Base-by-base conservation (phyloP, 2,888 invertebrate species). In the Pterostichus madidus region DNA sequence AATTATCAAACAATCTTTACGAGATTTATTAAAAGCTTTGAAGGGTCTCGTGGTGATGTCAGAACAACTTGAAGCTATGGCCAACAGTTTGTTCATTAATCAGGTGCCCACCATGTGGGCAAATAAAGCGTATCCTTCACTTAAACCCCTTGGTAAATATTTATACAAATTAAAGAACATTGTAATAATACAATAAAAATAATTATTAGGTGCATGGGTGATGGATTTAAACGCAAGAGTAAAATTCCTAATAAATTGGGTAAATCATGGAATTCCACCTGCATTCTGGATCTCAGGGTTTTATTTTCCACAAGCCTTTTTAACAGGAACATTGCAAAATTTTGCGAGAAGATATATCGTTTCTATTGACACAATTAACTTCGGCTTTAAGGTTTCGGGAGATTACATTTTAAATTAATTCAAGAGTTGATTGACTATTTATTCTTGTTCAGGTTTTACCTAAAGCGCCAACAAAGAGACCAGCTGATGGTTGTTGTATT, bases 201-300 rank as follows among this genome's bases (percentile, higher is more conserved):
- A 4, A 15, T 6, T 8, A 75, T 75, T 86, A 94, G 94, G 93
- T 71, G 92, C 94, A 0, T 94, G 94, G 94, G 93, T 94, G 7
- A 90, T 91, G 52, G 94, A 95, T 87, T 89, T 94, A 59, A 91
- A 91, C 56, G 91, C 91, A 46, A 92, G 96, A 84, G 92, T 95
- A 32, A 89, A 89, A 59, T 94, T 94, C 89, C 92, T 94, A 88
- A 89, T 90, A 68, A 89, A 90, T 52, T 96, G 96, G 96, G 92
- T 92, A 6, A 90, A 92, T 13, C 81, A 88, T 0, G 95, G 95
- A 7, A 94, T 95, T 84, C 96, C 96, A 0, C 89, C 92, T 39
- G 92, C 93, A 75, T 96, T 96, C 90, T 96, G 96, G 96, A 94
- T 96, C 85, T 95, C 96, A 0, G 96, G 96, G 0, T 96, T 96